Base-by-base conservation (phyloP, 2,888 invertebrate genomes). In the Mythimna ferrago region DNA sequence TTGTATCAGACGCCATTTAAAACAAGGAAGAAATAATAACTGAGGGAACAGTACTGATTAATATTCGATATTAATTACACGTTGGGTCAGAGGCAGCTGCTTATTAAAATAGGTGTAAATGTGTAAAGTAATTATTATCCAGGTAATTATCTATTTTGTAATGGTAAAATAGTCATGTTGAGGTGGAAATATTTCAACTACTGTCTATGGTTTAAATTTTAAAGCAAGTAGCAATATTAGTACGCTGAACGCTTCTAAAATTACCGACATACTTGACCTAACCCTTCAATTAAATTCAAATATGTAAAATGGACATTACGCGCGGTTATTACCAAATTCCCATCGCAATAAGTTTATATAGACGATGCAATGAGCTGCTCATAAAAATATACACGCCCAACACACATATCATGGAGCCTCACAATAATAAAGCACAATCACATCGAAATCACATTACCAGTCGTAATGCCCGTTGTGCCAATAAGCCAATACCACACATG, bases 61-160 rank as follows among this genome's bases (percentile, higher is more conserved):
- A 84, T 81, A 76, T 68, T 53, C 53, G 74, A 76, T 78, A 80
- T 84, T 86, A 84, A 83, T 86, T 83, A 86, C 72, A 78, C 53
- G 41, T 58, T 75, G 74, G 54, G 58, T 53, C 60, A 63, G 9
- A 61, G 19, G 41, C 86, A 85, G 86, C 78, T 85, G 86, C 76
- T 65, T 61, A 62, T 78, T 82, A 82, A 67, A 65, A 71, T 63
- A 73, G 73, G 83, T 86, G 87, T 86, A 83, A 86, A 85, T 66
- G 78, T 72, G 76, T 86, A 74, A 78, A 77, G 62, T 80, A 76
- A 83, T 83, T 69, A 78, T 57, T 54, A 38, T 61, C n/a, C 6
- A 21, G 16, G 9, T 41, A 66, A 67, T 76, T 54, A 64, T 73
- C 64, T 75, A 68, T 66, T 64, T 51, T 11, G 26, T 78, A 54